These are phyloP conservation scores for Drosophila acutilabella DNA, from an alignment of 2,888 invertebrate species.

Conservation along the genomic window DNA sequence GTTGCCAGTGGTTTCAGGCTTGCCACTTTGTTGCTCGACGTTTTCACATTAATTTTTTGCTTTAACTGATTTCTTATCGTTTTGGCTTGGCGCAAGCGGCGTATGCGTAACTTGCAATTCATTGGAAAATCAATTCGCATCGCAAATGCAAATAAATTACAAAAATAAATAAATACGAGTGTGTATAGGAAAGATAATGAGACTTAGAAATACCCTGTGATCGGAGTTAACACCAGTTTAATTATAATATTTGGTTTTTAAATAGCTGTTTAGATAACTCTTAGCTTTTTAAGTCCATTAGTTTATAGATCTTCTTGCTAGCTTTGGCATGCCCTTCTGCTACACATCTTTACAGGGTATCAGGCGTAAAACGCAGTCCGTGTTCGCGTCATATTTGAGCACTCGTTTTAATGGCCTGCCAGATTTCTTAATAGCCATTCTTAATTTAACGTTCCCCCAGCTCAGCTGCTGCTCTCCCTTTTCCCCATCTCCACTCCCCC, in stretches of 20 bases:
- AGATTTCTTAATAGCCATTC: slow-evolving; percentile 75
- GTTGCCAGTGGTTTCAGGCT: slow-evolving; percentile 24
- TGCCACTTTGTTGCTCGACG: slow-evolving; percentile 35
- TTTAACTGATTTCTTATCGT: slow-evolving; percentile 74
- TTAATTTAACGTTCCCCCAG: slow-evolving; percentile 53
- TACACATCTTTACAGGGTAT: slow-evolving; percentile 25
- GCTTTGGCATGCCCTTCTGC: neutral
- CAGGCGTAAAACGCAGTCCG: slow-evolving; percentile 26
- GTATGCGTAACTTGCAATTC: slow-evolving; percentile 72
- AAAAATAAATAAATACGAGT: slow-evolving; percentile 31
- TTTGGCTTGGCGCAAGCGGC: slow-evolving; percentile 45
- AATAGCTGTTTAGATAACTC: too few species aligned
- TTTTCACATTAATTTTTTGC: slow-evolving; percentile 68
- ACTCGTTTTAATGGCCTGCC: slow-evolving; percentile 69
- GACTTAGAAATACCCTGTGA: slow-evolving; percentile 14
- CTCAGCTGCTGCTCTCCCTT: neutral
- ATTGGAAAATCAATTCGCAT: slow-evolving; percentile 65
- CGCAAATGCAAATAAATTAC: slow-evolving; percentile 65
- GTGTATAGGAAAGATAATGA: neutral
- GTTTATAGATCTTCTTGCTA: too few species aligned
- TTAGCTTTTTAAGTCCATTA: too few species aligned
- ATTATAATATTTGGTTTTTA: too few species aligned
- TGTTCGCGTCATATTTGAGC: slow-evolving; percentile 58
- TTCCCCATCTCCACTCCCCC: neutral
- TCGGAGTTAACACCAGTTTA: too few species aligned